Evolutionary conservation across 2,888 invertebrate genomes (phyloP).

Genomic region (Hesperia comma): DNA sequence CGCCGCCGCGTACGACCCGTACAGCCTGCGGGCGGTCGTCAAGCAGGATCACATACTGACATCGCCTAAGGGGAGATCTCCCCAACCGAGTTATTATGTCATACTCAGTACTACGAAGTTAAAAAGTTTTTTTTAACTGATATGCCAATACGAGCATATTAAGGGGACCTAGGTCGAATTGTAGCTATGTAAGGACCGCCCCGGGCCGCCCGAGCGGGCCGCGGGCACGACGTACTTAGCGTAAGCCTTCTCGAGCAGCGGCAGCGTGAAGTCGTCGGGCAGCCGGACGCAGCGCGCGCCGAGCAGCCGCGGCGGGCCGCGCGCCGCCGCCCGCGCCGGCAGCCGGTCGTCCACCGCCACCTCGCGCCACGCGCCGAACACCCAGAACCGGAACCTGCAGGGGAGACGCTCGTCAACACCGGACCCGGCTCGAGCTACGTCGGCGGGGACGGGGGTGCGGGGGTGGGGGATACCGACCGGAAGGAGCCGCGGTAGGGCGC

Average conservation of each 20-base stretch:
- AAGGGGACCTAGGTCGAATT: too few species aligned
- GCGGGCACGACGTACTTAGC: conserved; percentile 86
- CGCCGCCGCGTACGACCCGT: conserved; percentile 86
- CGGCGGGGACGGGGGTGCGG: too few species aligned
- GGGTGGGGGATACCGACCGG: conserved; percentile 77
- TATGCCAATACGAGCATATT: too few species aligned
- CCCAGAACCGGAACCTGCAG: conserved; percentile 89
- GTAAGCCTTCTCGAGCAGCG: conserved; percentile 91
- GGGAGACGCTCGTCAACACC: not conserved
- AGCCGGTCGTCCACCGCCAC: conserved; percentile 90
- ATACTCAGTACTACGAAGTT: too few species aligned
- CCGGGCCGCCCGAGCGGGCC: conserved; percentile 51
- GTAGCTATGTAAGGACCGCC: too few species aligned
- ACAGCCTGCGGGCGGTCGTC: conserved; percentile 76
- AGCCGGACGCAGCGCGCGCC: conserved; percentile 78
- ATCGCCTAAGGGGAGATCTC: too few species aligned
- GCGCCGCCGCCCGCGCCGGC: conserved; percentile 79
- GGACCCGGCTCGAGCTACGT: too few species aligned
- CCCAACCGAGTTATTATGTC: too few species aligned
- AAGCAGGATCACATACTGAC: too few species aligned
- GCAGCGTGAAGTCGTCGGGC: conserved; percentile 88
- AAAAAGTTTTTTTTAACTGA: too few species aligned
- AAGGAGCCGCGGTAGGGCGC: conserved; percentile 86
- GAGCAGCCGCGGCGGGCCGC: conserved; percentile 70
- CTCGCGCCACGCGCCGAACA: conserved; percentile 91